phyloP scores from a whole-genome alignment of 2,888 invertebrate genomes.

The Serrognathus titanus region DNA sequence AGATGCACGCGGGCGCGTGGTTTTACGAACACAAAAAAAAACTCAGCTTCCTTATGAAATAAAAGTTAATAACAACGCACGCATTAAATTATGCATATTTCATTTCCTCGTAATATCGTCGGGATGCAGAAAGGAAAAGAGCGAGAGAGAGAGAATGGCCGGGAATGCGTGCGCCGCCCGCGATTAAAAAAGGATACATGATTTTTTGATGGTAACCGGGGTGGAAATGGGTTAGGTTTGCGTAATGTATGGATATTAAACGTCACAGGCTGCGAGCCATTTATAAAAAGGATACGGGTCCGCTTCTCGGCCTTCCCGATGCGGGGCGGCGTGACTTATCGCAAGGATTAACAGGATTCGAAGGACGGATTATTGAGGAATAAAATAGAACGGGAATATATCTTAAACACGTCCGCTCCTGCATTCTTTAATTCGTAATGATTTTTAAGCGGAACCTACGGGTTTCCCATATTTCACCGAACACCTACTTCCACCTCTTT shows the following conservation, averaged over 20 bases:
- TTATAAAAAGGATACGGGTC: slow-evolving; percentile 43
- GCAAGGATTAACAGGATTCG: slow-evolving; percentile 25
- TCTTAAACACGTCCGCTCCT: too few relatives aligned
- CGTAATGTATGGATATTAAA: slow-evolving; percentile 46
- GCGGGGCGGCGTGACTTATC: slow-evolving; percentile 23
- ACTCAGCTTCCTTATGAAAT: slow-evolving; percentile 4
- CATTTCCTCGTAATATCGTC: slow-evolving; percentile 5
- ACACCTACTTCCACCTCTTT: too few relatives aligned
- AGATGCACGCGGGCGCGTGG: too few relatives aligned
- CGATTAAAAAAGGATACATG: not conserved
- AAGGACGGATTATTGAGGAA: slow-evolving; percentile 20
- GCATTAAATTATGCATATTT: slow-evolving; percentile 10
- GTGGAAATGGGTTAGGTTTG: slow-evolving; percentile 31
- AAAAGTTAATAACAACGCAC: slow-evolving; percentile 6
- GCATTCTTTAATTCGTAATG: too few relatives aligned
- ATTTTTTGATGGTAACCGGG: slow-evolving; percentile 19
- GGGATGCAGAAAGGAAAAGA: not conserved
- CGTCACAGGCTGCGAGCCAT: slow-evolving; percentile 43
- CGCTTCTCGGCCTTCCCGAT: slow-evolving; percentile 23
- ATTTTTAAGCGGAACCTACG: too few relatives aligned
- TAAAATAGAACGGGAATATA: slow-evolving; percentile 3
- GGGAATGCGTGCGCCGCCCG: not conserved
- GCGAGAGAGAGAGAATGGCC: slow-evolving; percentile 3
- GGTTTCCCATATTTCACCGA: too few relatives aligned
- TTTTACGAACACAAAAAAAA: not conserved